Percentiles rank a stretch among this genome's conserved stretches.
These are phyloP conservation scores for Cephus runcator DNA, from an alignment of 2,888 invertebrate genomes.

Conservation along the genomic window DNA sequence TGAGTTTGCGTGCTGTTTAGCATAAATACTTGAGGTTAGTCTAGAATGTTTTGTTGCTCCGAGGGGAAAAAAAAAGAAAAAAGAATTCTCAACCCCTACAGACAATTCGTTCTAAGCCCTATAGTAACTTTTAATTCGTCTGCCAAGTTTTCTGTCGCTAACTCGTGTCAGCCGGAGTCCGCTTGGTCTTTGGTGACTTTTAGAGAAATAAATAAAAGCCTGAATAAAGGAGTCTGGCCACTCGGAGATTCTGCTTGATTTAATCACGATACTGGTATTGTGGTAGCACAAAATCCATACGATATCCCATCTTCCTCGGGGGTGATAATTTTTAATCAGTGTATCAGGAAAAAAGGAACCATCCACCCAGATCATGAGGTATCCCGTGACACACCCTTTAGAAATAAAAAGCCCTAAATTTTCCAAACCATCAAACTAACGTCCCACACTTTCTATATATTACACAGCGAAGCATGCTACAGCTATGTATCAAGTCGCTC, in stretches of 20 bases:
- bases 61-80: too few species aligned
- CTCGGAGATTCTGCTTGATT: too few species aligned
- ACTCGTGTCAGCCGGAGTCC: constrained; percentile 36
- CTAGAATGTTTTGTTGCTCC: background rate
- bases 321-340: constrained; percentile 63
- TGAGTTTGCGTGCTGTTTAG: constrained; percentile 26
- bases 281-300: too few species aligned
- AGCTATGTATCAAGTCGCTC: too few species aligned
- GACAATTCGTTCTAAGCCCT: constrained; percentile 11
- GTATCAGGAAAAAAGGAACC: constrained; percentile 30
- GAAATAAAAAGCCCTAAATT: too few species aligned
- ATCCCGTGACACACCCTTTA: too few species aligned
- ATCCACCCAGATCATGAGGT: too few species aligned
- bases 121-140: constrained; percentile 54
- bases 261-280: too few species aligned
- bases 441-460: background rate
- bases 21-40: constrained; percentile 1
- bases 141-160: constrained; percentile 46
- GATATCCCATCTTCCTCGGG: constrained; percentile 14
- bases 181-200: constrained; percentile 42
- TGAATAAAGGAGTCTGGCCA: constrained; percentile 40
- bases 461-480: too few species aligned
- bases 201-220: background rate
- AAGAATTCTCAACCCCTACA: background rate
- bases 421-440: too few species aligned